A percentile compares a stretch with the other conserved stretches of the same genome.
Conservation (phyloP, 2,888 invertebrate species). For the Cerceris ruficornis region DNA sequence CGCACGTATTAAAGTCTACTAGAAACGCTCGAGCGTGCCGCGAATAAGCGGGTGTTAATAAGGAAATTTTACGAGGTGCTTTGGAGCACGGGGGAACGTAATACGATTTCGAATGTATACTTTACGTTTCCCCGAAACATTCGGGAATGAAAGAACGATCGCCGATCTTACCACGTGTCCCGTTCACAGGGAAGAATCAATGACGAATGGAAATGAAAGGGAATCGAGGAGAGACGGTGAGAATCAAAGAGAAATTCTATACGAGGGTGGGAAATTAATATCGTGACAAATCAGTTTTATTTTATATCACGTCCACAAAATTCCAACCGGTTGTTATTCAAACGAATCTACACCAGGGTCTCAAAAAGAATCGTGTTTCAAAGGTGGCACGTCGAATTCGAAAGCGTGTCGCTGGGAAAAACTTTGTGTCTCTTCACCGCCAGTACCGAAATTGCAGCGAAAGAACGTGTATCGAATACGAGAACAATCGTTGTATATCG, state of each 20-base stretch:
- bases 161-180: too few species aligned
- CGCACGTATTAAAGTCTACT: constrained; percentile 28
- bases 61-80: too few species aligned
- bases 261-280: constrained; percentile 12
- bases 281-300: constrained; percentile 40
- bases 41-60: neutral
- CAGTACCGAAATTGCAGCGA: neutral
- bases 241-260: neutral
- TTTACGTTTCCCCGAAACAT: too few species aligned
- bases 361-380: constrained; percentile 27
- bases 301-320: constrained; percentile 20
- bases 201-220: too few species aligned
- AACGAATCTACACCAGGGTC: constrained; percentile 7
- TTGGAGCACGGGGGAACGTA: neutral
- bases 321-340: constrained; percentile 20
- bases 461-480: neutral
- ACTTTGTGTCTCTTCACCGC: constrained; percentile 11
- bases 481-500: too few species aligned
- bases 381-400: constrained; percentile 6
- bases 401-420: constrained; percentile 21
- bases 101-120: neutral
- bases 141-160: too few species aligned
- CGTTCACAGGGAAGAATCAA: too few species aligned
- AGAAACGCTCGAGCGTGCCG: neutral
- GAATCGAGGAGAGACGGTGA: neutral